These are phyloP conservation scores for Hylaeus volcanicus DNA, from an alignment of 1,140 invertebrate genomes.

Conservation along the genomic window DNA sequence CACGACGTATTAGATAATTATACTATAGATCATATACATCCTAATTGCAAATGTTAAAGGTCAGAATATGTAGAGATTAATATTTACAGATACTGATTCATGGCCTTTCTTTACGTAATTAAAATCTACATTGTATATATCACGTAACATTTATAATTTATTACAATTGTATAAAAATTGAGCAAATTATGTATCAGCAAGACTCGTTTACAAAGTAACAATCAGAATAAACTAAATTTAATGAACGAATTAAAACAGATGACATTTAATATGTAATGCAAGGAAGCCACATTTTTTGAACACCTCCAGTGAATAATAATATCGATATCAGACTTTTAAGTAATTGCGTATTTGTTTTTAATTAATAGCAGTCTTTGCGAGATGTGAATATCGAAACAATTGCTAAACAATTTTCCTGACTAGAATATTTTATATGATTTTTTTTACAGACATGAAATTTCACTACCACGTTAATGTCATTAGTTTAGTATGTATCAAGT, in stretches of 20 bases:
- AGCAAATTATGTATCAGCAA: slow-evolving; percentile 55
- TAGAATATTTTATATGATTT: slow-evolving; percentile 32
- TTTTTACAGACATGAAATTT: slow-evolving; percentile 14
- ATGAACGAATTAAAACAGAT: not conserved
- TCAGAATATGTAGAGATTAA: slow-evolving; percentile 24
- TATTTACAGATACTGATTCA: slow-evolving; percentile 44
- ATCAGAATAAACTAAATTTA: slow-evolving; percentile 20
- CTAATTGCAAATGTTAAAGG: slow-evolving; percentile 16
- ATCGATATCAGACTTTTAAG: slow-evolving; percentile 13
- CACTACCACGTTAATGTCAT: slow-evolving; percentile 3
- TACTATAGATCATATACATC: slow-evolving; percentile 27
- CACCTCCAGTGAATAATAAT: slow-evolving; percentile 31
- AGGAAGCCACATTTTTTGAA: slow-evolving; percentile 15
- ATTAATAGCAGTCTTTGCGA: slow-evolving; percentile 21
- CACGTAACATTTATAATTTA: slow-evolving; percentile 32
- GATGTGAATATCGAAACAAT: slow-evolving; percentile 29
- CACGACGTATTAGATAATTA: slow-evolving; percentile 26
- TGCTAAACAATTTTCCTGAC: slow-evolving; percentile 28
- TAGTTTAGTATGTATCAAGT: not conserved
- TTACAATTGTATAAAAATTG: slow-evolving; percentile 57
- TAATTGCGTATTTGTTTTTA: slow-evolving; percentile 13
- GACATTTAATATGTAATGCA: not conserved
- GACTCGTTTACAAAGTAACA: slow-evolving; percentile 3
- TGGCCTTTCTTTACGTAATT: not conserved
- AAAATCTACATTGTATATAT: slow-evolving; percentile 30